Evolutionary conservation across 1,140 invertebrate genomes (phyloP), one percentile per base, ranked within the genome.

Genomic region (Trissolcus basalis): DNA sequence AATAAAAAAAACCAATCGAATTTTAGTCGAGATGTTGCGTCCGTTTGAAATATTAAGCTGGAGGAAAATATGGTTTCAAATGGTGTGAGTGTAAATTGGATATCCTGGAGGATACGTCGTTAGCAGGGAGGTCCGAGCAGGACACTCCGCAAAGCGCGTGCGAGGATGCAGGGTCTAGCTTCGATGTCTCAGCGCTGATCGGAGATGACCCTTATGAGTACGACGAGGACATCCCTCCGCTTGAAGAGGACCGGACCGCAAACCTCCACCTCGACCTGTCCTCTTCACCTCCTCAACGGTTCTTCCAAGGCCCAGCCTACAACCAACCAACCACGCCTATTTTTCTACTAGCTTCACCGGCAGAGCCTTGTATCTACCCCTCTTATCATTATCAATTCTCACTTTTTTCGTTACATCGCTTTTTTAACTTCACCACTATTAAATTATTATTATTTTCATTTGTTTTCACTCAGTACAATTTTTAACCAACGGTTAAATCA

Each of bases 151-250:
- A 32, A 49, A 48, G 12, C 13, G 9, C 32, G 10, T 12, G n/a
- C n/a, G 16, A 64, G 56, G 76, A 67, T 7, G 60, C 9, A 9
- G 41, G 14, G 60, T 61, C 50, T 50, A 68, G 33, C n/a, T 64
- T 61, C 61, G 76, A 67, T 39, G 72, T 11, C 60, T 60, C 44
- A 44, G 70, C 51, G 45, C 39, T 59, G 55, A 56, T 36, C 54
- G 65, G 51, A 11, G 89, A 90, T 71, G 90, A 90, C 78, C 87
- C 87, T 3, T 90, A 90, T 70, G 89, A 89, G 64, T 90, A 90
- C 63, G 90, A 90, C 73, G 89, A 90, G 16, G 89, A 90, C 53
- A 86, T 90, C 53, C 74, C 75, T 8, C 15, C 39, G 13, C 61
- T 61, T 13, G 60, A 81, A 9, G 78, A 78, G 3, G 73, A 80